Evolutionary conservation across 2,888 invertebrate species (phyloP), one percentile per base, ranked within the genome.

Genomic region (Agapostemon virescens): DNA sequence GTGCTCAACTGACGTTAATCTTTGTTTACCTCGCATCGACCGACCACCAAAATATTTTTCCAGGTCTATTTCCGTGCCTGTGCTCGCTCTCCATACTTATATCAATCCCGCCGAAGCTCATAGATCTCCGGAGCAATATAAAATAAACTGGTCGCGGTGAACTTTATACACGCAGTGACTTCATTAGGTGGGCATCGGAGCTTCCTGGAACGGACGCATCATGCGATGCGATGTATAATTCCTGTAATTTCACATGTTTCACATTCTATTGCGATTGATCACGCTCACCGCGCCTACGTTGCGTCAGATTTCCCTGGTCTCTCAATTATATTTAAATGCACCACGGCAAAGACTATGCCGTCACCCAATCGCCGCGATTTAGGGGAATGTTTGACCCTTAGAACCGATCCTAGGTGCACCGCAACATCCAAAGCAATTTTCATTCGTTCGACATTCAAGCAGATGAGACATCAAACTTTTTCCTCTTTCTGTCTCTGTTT

Each of bases 1-100:
- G 73, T 58, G 74, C 55, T 77, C 84, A 82, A 69, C 76, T 84
- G 84, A 82, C 82, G 76, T 79, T 76, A 55, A 76, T 67, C 67
- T 64, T 38, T 72, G 52, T 64, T 77, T 72, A 72, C 30, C 42
- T 38, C 40, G 66, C 58, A 17, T 69, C 63, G 64, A 55, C 71
- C 15, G 30, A 20, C 2, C 64, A 64, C 67, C 71, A 63, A 72
- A 79, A 79, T 79, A 77, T 79, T 79, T 71, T 49, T 52, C 77
- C 40, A 71, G 36, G n/a, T 72, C 64, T 79, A 71, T 77, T 77
- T 72, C 68, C 15, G 58, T 17, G n/a, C 9, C 20, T 4, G 55
- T 26, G 26, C 6, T 55, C 55, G 30, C 30, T 3, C 20, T 33
- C 33, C 58, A 20, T 17, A 2, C 30, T 61, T 61, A 20, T 20